Conservation (phyloP, 2,888 invertebrate genomes). For the Drosophila testacea region DNA sequence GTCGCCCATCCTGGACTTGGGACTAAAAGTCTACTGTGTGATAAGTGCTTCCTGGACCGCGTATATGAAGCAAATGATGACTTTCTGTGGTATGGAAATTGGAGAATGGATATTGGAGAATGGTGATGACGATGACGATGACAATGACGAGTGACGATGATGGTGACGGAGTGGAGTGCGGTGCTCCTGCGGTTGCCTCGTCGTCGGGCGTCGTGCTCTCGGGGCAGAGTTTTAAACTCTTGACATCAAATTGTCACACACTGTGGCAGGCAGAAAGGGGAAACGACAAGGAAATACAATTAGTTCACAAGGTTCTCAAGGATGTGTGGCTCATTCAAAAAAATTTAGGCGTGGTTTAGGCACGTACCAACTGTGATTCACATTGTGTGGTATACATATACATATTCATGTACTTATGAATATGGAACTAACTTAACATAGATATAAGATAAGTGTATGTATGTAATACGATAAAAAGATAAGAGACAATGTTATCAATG, state of each 20-base stretch:
- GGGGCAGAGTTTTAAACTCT: constrained; percentile 73
- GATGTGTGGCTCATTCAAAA: constrained; percentile 28
- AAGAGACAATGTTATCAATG: not conserved
- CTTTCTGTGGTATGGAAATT: constrained; percentile 9
- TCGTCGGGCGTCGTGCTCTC: constrained; percentile 61
- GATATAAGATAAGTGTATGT: constrained; percentile 12
- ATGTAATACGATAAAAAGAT: not conserved
- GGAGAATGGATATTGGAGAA: constrained; percentile 19
- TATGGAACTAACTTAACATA: constrained; percentile 25
- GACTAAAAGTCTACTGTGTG: constrained; percentile 27
- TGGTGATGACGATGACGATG: constrained; percentile 1
- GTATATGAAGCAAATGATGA: constrained; percentile 18
- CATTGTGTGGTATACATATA: constrained; percentile 11
- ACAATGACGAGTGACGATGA: not conserved
- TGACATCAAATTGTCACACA: constrained; percentile 73
- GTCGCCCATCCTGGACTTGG: constrained; percentile 78
- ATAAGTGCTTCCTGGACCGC: constrained; percentile 15
- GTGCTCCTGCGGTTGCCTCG: constrained; percentile 40
- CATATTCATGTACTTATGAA: constrained; percentile 23
- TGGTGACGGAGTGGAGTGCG: constrained; percentile 26
- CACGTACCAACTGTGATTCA: constrained; percentile 46
- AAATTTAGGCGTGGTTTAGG: constrained; percentile 58
- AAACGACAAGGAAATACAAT: constrained; percentile 46
- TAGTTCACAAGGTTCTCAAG: constrained; percentile 48
- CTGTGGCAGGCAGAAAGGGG: constrained; percentile 36